A percentile compares a stretch with the other conserved stretches of the same genome.
phyloP scores from a whole-genome alignment of 2,888 invertebrate species.

The Ariolimax columbianus region DNA sequence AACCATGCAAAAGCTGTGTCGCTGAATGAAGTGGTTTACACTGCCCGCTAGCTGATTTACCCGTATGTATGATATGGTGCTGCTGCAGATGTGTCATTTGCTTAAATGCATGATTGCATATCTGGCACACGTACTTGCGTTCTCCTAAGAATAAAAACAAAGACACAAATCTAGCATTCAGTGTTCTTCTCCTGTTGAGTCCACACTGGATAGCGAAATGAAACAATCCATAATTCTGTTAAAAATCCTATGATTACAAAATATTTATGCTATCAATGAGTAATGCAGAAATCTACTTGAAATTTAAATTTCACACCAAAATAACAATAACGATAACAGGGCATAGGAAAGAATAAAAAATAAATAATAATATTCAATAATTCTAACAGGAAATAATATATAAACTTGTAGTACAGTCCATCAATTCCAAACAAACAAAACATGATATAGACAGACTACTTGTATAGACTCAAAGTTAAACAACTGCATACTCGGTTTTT shows the following conservation, averaged over 20 bases:
- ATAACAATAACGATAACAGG: neutral
- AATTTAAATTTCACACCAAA: too few species aligned
- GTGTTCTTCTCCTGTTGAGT: neutral
- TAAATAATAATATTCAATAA: neutral
- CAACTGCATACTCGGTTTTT: neutral
- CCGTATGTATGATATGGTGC: constrained; percentile 96
- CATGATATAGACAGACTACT: too few species aligned
- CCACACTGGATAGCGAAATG: neutral
- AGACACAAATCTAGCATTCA: constrained; percentile 26
- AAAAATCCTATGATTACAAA: too few species aligned
- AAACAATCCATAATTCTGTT: neutral
- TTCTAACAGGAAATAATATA: neutral
- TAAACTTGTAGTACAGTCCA: too few species aligned
- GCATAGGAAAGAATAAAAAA: neutral
- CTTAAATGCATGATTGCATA: constrained; percentile 88
- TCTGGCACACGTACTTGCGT: constrained; percentile 47
- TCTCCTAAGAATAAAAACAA: constrained; percentile 75
- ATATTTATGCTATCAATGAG: too few species aligned
- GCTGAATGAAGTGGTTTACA: constrained; percentile 27
- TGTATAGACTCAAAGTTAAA: neutral
- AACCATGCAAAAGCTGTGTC: too few species aligned
- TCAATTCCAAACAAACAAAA: too few species aligned
- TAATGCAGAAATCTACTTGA: too few species aligned
- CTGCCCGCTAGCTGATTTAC: constrained; percentile 80
- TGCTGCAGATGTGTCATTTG: constrained; percentile 98